Conservation (phyloP, 2,113 vertebrate species). For the Hiodon alosoides region DNA sequence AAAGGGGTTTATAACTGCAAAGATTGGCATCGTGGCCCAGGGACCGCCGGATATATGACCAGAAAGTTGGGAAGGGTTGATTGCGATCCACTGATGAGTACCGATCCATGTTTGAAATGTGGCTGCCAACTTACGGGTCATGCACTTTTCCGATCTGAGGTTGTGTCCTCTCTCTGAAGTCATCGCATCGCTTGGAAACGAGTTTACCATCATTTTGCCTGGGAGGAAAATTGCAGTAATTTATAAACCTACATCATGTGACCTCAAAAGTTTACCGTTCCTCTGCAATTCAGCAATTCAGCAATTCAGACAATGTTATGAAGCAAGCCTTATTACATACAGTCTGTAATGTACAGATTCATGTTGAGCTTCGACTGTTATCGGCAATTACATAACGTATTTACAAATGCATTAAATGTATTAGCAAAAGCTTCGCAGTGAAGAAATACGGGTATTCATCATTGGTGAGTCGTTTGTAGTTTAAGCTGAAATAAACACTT, state of each 20-base stretch:
- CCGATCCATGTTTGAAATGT: neutral
- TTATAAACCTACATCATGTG: neutral
- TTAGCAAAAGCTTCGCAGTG: neutral
- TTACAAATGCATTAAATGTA: neutral
- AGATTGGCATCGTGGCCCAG: too few relatives aligned
- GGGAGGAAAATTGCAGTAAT: slow-evolving; percentile 27
- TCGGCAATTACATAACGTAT: neutral
- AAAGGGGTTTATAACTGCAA: too few relatives aligned
- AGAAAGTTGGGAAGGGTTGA: neutral
- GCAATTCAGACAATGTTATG: neutral
- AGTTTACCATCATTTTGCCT: slow-evolving; percentile 66
- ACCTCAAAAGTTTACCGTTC: neutral
- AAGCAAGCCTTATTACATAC: neutral
- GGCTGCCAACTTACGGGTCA: slow-evolving; percentile 59
- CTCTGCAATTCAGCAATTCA: neutral
- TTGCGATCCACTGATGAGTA: neutral
- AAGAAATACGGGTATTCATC: too few relatives aligned
- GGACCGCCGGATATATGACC: neutral
- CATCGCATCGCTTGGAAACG: slow-evolving; percentile 59
- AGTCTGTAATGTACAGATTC: neutral
- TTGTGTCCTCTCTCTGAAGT: slow-evolving; percentile 68
- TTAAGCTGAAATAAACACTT: slow-evolving; percentile 34
- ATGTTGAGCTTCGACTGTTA: too few relatives aligned
- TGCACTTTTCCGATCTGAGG: slow-evolving; percentile 57
- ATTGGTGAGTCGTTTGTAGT: too few relatives aligned